These are phyloP conservation scores for Spondyliosoma cantharus DNA, from an alignment of 2,797 vertebrate species.

Conservation along the genomic window DNA sequence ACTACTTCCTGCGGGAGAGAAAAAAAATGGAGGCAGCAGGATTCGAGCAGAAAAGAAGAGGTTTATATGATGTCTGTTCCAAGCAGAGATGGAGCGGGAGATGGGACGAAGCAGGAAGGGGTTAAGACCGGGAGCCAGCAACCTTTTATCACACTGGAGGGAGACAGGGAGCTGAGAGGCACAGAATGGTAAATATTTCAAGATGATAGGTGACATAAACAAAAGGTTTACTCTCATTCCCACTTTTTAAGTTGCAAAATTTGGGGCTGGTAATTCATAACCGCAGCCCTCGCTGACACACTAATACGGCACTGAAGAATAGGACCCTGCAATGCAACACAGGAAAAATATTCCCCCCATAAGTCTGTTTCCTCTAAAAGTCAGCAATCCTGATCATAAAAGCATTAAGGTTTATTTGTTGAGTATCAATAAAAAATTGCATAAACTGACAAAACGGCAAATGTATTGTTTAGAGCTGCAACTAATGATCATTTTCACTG, in stretches of 20 bases:
- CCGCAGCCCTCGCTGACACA: conserved; percentile 69
- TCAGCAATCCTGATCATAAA: conserved; percentile 34
- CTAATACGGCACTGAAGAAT: conserved; percentile 76
- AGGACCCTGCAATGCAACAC: conserved; percentile 56
- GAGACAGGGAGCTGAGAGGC: conserved; percentile 80
- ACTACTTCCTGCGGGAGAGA: conserved; percentile 73
- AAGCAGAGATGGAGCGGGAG: conserved; percentile 62
- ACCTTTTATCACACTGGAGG: conserved; percentile 85
- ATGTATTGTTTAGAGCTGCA: background rate
- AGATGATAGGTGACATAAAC: conserved; percentile 86
- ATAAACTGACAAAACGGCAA: conserved; percentile 31
- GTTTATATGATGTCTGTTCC: conserved; percentile 69
- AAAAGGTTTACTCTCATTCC: conserved; percentile 84
- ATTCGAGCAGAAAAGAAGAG: conserved; percentile 68
- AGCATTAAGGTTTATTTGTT: conserved; percentile 27
- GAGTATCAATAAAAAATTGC: conserved; percentile 9
- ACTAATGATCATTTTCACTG: no score
- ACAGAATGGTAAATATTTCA: conserved; percentile 85
- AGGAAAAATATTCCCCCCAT: conserved; percentile 32
- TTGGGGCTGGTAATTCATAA: conserved; percentile 83
- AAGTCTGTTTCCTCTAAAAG: conserved; percentile 43
- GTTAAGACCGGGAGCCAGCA: conserved; percentile 79
- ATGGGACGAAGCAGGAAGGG: conserved; percentile 74
- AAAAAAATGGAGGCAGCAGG: conserved; percentile 55
- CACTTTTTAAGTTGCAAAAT: conserved; percentile 85